These are phyloP conservation scores for Xiphophorus birchmanni DNA, from an alignment of 2,797 vertebrate species.

Conservation along the genomic window DNA sequence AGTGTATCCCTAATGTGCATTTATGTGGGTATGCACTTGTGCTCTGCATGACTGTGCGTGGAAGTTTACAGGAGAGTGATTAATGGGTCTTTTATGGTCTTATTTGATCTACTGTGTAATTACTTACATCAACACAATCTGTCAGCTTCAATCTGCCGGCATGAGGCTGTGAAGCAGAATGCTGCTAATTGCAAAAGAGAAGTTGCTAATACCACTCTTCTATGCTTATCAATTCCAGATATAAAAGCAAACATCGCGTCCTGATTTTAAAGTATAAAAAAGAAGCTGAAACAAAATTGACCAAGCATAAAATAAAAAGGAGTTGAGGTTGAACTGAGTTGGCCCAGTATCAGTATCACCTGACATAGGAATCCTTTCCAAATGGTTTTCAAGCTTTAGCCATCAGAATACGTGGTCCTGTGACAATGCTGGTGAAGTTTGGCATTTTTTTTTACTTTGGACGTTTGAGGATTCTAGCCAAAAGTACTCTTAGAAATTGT, in stretches of 20 bases:
- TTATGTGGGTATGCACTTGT: background rate
- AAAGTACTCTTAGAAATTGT: background rate
- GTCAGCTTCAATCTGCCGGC: slow-evolving; percentile 67
- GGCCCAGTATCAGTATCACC: background rate
- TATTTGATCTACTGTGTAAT: slow-evolving; percentile 77
- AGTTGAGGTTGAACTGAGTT: background rate
- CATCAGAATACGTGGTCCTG: background rate
- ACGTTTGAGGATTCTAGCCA: background rate
- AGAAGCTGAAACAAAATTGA: background rate
- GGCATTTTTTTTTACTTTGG: background rate
- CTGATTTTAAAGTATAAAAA: background rate
- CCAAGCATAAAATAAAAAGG: background rate
- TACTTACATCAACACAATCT: slow-evolving; percentile 76
- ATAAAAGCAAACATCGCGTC: background rate
- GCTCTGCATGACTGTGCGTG: background rate
- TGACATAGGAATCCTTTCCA: background rate
- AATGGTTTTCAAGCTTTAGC: background rate
- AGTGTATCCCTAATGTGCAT: background rate
- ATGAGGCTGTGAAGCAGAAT: slow-evolving; percentile 50
- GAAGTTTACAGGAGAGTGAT: slow-evolving; percentile 43
- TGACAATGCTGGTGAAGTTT: background rate
- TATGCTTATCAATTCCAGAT: slow-evolving; percentile 21
- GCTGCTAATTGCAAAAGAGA: slow-evolving; percentile 32
- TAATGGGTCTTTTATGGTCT: slow-evolving; percentile 71
- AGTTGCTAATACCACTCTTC: slow-evolving; percentile 34